Evolutionary conservation across 2,113 vertebrate genomes (phyloP).

Genomic region (Equus quagga): DNA sequence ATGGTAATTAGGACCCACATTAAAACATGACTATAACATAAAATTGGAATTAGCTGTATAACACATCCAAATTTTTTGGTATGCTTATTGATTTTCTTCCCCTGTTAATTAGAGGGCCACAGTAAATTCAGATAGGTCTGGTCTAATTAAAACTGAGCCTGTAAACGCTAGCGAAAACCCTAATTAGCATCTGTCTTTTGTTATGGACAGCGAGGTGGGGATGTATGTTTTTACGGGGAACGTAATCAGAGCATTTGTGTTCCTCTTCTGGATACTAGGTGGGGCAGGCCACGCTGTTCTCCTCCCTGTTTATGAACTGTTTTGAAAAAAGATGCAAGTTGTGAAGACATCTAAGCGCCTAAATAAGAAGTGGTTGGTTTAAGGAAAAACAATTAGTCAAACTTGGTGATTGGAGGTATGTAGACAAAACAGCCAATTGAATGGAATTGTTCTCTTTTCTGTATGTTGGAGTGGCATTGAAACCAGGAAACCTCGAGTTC

Average conservation of each 20-base stretch:
- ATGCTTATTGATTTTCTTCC: conserved; percentile 85
- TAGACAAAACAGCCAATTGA: rapidly evolving
- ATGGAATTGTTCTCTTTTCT: not conserved
- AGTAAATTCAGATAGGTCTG: conserved; percentile 74
- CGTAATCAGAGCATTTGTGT: not conserved
- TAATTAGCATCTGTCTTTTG: conserved; percentile 76
- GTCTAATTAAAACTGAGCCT: conserved; percentile 80
- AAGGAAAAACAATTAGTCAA: not conserved
- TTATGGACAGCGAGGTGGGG: not conserved
- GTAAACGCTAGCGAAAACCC: conserved; percentile 44
- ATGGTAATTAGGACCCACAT: conserved; percentile 87
- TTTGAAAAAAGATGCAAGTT: not conserved
- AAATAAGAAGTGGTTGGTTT: not conserved
- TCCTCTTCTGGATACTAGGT: not conserved
- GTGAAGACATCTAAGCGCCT: not conserved
- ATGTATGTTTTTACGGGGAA: not conserved
- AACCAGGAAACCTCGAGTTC: not conserved
- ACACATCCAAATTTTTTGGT: conserved; percentile 85
- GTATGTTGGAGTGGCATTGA: not conserved
- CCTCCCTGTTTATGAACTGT: not conserved
- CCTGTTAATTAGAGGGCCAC: conserved; percentile 85
- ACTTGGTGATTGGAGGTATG: not conserved
- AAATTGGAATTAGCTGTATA: conserved; percentile 86
- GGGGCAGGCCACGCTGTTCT: not conserved
- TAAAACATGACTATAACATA: conserved; percentile 88